phyloP scores from a whole-genome alignment of 2,113 vertebrate species.

The Larimichthys polyactis region DNA sequence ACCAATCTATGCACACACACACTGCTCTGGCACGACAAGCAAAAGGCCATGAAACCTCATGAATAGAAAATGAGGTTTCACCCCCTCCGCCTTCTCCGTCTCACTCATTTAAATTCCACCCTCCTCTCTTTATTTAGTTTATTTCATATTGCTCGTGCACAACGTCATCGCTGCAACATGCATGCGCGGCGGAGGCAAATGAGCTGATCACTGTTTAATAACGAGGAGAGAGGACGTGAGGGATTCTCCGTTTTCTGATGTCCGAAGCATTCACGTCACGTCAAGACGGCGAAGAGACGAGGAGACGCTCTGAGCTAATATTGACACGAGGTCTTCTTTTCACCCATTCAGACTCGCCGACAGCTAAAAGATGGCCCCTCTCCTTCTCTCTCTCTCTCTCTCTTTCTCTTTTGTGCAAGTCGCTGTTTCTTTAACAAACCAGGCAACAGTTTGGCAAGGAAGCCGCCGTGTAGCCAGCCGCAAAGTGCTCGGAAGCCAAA shows the following conservation, averaged over 20 bases:
- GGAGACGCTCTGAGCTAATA: slow-evolving; percentile 38
- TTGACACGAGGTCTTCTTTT: slow-evolving; percentile 37
- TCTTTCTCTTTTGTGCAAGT: neutral
- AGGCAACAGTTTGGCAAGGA: slow-evolving; percentile 56
- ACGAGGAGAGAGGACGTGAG: neutral
- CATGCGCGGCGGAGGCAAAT: slow-evolving; percentile 26
- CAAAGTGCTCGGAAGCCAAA: slow-evolving; percentile 41
- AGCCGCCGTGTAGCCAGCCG: slow-evolving; percentile 20
- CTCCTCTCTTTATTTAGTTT: slow-evolving; percentile 34
- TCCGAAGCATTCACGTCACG: neutral
- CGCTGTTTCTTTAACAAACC: slow-evolving; percentile 55
- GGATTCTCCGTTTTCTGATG: neutral
- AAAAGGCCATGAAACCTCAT: slow-evolving; percentile 76
- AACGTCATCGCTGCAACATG: slow-evolving; percentile 8
- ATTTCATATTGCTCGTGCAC: slow-evolving; percentile 54
- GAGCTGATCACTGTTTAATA: neutral
- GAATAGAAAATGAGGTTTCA: slow-evolving; percentile 73
- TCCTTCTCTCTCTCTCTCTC: neutral
- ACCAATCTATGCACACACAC: neutral
- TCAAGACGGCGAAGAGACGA: neutral
- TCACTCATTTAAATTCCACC: slow-evolving; percentile 46
- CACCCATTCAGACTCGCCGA: slow-evolving; percentile 13
- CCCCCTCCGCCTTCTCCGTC: slow-evolving; percentile 39
- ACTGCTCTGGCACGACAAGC: slow-evolving; percentile 52
- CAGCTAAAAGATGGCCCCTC: slow-evolving; percentile 29